Evolutionary conservation across 2,113 vertebrate genomes (phyloP), one percentile per base, ranked within the genome.

Genomic region (Austrofundulus limnaeus): DNA sequence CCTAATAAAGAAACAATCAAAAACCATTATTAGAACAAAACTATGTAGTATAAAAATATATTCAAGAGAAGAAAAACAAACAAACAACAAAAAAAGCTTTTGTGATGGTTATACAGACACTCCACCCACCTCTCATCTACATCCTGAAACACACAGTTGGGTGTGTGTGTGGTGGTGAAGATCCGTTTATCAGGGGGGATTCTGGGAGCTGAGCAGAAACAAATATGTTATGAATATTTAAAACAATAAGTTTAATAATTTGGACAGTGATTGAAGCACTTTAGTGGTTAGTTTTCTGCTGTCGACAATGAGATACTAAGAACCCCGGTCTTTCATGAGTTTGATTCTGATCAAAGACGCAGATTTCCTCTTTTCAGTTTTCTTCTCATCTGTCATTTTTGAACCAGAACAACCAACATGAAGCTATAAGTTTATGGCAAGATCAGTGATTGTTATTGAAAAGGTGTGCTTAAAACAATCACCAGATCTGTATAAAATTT

Each of bases 131-230:
- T 96, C 80, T 98, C 95, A 41, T 98, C 97, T 48, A 98, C 92
- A 59, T 97, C 95, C 90, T 98, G 96, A 85, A 99, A 99, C 75
- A 98, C 88, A 82, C 96, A 98, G 81, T 93, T 96, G 0, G 96
- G 95, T 0, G 96, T 96, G 75, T 99, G 97, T 0, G 96, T 98
- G 4, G 97, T 99, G 10, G 97, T 99, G 78, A 99, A 99, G 67
- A 98, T 95, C 34, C 96, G 92, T 85, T 99, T 99, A 85, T 98
- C 96, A 5, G 95, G 78, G 57, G 96, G 97, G 81, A 99, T 98
- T 85, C 96, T 92, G 61, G 96, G 95, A 34, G 95, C 96, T 98
- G 77, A 54, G 66, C 76, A 71, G 13, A 63, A 17, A 63, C 21
- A 82, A 71, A 10, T 28, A 7, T 34, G 31, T 34, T 34, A 34